Conservation (phyloP, 2,113 vertebrate genomes). For the Nothocercus nigrocapillus region DNA sequence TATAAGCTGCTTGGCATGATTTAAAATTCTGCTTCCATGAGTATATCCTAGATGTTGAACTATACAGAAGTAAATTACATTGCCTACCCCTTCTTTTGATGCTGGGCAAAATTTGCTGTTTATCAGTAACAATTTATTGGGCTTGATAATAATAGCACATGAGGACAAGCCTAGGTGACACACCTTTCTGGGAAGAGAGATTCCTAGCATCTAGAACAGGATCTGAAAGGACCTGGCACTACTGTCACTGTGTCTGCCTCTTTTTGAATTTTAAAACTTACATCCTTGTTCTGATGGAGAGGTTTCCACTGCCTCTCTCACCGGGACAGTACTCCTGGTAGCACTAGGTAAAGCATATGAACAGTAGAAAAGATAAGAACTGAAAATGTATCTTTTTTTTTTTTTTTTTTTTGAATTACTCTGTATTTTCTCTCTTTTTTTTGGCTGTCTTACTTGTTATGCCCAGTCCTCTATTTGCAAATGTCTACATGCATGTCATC, state of each 20-base stretch:
- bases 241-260: background rate
- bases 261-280: background rate
- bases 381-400: background rate
- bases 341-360: fast-evolving
- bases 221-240: background rate
- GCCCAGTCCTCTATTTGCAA: background rate
- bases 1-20: background rate
- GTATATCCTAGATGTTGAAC: background rate
- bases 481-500: background rate
- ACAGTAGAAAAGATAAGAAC: fast-evolving
- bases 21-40: background rate
- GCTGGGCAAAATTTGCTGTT: background rate
- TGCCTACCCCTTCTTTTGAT: fast-evolving
- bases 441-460: background rate
- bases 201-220: background rate
- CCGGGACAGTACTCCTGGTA: background rate
- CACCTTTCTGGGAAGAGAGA: background rate
- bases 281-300: background rate
- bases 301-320: too few relatives aligned
- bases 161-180: background rate
- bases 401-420: background rate
- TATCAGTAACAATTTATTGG: background rate
- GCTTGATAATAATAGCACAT: background rate
- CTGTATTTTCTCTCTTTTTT: background rate
- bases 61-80: background rate